phyloP scores from a whole-genome alignment of 2,888 invertebrate genomes.

The Callyntrura guangdongensis region DNA sequence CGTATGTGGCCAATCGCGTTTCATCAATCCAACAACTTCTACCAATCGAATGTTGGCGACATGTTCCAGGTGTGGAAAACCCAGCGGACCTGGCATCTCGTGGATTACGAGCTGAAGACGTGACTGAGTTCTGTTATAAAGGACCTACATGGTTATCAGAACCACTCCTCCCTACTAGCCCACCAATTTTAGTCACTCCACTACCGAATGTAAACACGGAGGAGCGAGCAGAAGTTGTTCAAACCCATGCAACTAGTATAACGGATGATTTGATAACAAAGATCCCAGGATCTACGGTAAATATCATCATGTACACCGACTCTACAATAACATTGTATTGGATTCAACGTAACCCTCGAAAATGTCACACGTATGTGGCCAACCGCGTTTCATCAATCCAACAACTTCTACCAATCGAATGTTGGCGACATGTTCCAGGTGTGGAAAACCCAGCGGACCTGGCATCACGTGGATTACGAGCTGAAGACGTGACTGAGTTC shows the following conservation, averaged over 20 bases:
- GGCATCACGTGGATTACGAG: constrained; percentile 79
- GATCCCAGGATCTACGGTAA: too few relatives aligned
- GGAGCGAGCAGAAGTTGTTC: too few relatives aligned
- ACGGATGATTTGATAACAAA: too few relatives aligned
- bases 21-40: constrained; percentile 79
- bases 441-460: constrained; percentile 85
- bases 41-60: constrained; percentile 78
- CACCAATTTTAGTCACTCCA: too few relatives aligned
- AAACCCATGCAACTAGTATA: too few relatives aligned
- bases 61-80: constrained; percentile 84
- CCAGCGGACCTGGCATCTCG: constrained; percentile 85
- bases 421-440: constrained; percentile 84
- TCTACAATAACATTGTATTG: constrained; percentile 85
- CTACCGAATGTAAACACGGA: too few relatives aligned
- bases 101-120: background rate
- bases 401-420: constrained; percentile 58
- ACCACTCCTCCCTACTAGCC: too few relatives aligned
- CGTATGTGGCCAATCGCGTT: constrained; percentile 84
- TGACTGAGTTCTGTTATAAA: constrained; percentile 18
- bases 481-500: background rate
- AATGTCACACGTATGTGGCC: constrained; percentile 84
- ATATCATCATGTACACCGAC: too few relatives aligned
- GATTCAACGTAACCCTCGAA: constrained; percentile 79
- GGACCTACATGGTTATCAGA: constrained; percentile 45
- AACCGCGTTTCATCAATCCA: constrained; percentile 83